phyloP scores from a whole-genome alignment of 2,888 invertebrate species.

The Tachina fera region DNA sequence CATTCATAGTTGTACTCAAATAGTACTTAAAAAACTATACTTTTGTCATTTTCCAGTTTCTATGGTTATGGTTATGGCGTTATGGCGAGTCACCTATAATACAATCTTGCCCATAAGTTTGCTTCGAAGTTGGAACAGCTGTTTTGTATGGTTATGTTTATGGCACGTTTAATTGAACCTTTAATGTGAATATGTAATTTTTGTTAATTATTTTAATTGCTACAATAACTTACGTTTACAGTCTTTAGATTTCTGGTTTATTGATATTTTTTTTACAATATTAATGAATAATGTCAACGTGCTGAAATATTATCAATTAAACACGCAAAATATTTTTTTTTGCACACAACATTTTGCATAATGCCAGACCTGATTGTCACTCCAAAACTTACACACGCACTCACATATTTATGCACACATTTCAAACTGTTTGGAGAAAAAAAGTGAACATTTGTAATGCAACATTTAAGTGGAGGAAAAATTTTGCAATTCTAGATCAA shows the following conservation, averaged over 20 bases:
- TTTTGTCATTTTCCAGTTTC: too few relatives aligned
- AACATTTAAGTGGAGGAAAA: conserved; percentile 63
- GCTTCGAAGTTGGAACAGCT: too few relatives aligned
- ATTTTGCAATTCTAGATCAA: conserved; percentile 78
- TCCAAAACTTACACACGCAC: conserved; percentile 13
- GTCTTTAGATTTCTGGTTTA: conserved; percentile 30
- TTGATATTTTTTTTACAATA: conserved; percentile 19
- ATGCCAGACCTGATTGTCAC: conserved; percentile 50
- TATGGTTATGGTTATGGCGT: too few relatives aligned
- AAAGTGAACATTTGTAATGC: not conserved
- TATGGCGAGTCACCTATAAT: too few relatives aligned
- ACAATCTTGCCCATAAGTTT: too few relatives aligned
- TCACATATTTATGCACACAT: not conserved
- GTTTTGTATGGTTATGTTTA: too few relatives aligned
- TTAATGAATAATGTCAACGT: conserved; percentile 70
- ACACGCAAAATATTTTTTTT: conserved; percentile 65
- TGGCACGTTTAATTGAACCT: too few relatives aligned
- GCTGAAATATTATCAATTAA: conserved; percentile 68
- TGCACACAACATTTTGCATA: conserved; percentile 63
- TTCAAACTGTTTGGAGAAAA: not conserved
- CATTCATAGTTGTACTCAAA: too few relatives aligned
- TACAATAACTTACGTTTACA: not conserved
- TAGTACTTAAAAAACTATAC: too few relatives aligned
- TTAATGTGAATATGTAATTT: not conserved
- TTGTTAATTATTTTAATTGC: not conserved